Percentiles rank a stretch among this genome's conserved stretches.
phyloP scores from a whole-genome alignment of 2,797 vertebrate species.

The Falco rusticolus region DNA sequence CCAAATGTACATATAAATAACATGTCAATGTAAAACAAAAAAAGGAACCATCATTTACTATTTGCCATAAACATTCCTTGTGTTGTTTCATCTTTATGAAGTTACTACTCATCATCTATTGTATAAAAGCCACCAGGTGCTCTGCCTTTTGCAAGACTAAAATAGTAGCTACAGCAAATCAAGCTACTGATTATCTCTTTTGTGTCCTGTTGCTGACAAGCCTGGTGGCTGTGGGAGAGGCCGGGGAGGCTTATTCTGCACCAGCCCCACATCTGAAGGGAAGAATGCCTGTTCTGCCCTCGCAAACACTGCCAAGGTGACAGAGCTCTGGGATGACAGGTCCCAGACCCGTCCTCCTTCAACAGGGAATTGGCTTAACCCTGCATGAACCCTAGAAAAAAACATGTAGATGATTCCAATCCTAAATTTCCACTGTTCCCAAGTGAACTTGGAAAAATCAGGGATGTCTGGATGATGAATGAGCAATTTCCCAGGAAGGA shows the following conservation, averaged over 20 bases:
- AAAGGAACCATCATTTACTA: neutral
- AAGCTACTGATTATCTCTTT: neutral
- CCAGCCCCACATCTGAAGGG: fast-evolving
- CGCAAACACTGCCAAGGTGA: neutral
- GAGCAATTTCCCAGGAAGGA: neutral
- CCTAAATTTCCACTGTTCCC: neutral
- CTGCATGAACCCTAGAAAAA: neutral
- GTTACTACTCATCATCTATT: neutral
- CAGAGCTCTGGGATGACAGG: neutral
- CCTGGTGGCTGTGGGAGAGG: neutral
- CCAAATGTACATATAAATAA: neutral
- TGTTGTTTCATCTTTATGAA: neutral
- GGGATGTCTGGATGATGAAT: neutral
- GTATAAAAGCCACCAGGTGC: neutral
- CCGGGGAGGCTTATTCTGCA: neutral
- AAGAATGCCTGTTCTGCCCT: neutral
- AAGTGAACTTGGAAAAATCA: neutral
- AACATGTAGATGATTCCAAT: neutral
- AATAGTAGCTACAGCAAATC: neutral
- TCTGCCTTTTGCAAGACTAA: neutral
- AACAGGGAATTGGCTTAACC: neutral
- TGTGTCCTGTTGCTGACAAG: neutral
- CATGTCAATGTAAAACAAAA: neutral
- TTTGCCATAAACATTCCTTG: neutral
- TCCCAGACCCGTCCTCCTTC: neutral